A percentile compares a stretch with the other conserved stretches of the same genome.
Evolutionary conservation across 2,797 vertebrate genomes (phyloP).

Genomic region (Neosalanx taihuensis): DNA sequence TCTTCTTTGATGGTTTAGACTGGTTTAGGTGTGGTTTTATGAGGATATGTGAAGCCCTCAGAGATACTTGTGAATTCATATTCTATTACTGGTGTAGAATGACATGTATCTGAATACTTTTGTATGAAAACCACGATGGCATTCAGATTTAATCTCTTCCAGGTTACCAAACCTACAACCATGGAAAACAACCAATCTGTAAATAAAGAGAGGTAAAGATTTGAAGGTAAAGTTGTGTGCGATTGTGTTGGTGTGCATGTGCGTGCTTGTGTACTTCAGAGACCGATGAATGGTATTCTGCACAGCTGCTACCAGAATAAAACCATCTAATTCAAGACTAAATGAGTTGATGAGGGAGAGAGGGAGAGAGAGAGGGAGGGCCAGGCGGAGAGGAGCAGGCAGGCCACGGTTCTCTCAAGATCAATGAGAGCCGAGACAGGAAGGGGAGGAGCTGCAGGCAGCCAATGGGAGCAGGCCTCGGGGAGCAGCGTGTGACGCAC

Average conservation of each 20-base stretch:
- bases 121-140: not conserved
- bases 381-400: not conserved
- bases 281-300: not conserved
- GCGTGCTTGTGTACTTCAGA: slow-evolving; percentile 8
- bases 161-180: not conserved
- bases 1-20: too few relatives aligned
- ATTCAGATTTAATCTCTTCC: not conserved
- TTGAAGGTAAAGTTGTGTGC: not conserved
- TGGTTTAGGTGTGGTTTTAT: too few relatives aligned
- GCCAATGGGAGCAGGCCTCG: slow-evolving; percentile 66
- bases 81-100: not conserved
- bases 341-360: not conserved
- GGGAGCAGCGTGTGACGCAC: slow-evolving; percentile 83
- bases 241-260: not conserved
- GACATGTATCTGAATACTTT: not conserved
- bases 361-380: too few relatives aligned
- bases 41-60: too few relatives aligned
- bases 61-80: not conserved
- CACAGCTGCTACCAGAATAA: too few relatives aligned
- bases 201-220: too few relatives aligned
- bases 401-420: slow-evolving; percentile 66
- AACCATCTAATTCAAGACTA: not conserved
- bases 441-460: slow-evolving; percentile 68
- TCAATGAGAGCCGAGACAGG: slow-evolving; percentile 72
- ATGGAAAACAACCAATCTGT: not conserved